Conservation (phyloP, 2,113 vertebrate genomes). For the Oryzias melastigma region DNA sequence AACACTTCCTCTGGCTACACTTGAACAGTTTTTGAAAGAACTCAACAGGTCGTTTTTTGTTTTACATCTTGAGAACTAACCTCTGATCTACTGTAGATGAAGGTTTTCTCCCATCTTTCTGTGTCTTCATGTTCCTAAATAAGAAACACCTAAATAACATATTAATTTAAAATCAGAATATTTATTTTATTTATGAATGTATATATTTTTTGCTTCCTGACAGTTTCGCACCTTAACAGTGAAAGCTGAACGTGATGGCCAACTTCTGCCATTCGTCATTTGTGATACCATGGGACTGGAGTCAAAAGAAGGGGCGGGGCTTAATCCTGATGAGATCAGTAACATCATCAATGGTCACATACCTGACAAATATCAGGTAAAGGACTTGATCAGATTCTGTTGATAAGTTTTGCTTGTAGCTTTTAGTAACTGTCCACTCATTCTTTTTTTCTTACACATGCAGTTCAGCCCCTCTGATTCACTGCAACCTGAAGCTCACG, state of each 20-base stretch:
- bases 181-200: too few relatives aligned
- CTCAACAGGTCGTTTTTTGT: too few relatives aligned
- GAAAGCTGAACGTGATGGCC: slow-evolving; percentile 30
- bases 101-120: too few relatives aligned
- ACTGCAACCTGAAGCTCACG: slow-evolving; percentile 10
- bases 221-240: too few relatives aligned
- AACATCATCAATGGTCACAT: slow-evolving; percentile 61
- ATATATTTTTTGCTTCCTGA: too few relatives aligned
- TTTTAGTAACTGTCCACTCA: background rate
- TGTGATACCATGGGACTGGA: slow-evolving; percentile 77
- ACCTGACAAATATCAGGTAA: slow-evolving; percentile 51
- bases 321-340: slow-evolving; percentile 63
- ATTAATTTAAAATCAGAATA: too few relatives aligned
- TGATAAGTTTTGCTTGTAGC: background rate
- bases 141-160: too few relatives aligned
- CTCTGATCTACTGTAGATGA: too few relatives aligned
- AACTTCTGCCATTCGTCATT: slow-evolving; percentile 49
- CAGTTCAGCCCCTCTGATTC: slow-evolving; percentile 2
- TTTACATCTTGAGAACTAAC: too few relatives aligned
- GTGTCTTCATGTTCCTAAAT: too few relatives aligned
- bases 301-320: slow-evolving; percentile 49
- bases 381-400: background rate
- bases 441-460: background rate
- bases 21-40: too few relatives aligned
- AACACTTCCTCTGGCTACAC: too few relatives aligned